Evolutionary conservation across 2,888 invertebrate species (phyloP).

Genomic region (Scrobipalpa costella): DNA sequence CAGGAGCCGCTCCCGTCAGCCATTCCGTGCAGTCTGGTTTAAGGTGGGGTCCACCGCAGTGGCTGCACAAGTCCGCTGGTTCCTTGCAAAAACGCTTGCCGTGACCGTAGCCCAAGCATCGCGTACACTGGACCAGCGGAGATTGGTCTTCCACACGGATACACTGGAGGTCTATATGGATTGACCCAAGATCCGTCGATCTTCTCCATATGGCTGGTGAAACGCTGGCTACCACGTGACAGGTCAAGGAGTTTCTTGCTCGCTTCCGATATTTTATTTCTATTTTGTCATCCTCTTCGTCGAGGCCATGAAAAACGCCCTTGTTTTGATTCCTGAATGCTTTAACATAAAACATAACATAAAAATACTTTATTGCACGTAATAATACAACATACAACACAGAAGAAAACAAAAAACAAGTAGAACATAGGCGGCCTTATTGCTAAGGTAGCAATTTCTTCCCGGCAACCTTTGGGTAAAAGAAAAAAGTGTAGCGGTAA

Average conservation of each 20-base stretch:
- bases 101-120: slow-evolving; percentile 18
- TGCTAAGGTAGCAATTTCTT: no score
- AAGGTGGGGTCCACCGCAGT: slow-evolving; percentile 11
- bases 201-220: neutral
- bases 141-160: neutral
- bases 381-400: no score
- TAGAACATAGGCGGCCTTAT: no score
- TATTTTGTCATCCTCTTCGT: neutral
- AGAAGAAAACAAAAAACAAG: no score
- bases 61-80: slow-evolving; percentile 14
- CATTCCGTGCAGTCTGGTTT: neutral
- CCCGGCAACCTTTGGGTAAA: no score
- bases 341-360: no score
- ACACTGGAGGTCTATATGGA: neutral
- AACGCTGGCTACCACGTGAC: neutral
- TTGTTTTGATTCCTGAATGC: neutral
- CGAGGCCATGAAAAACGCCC: neutral
- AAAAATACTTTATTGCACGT: no score
- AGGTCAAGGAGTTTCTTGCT: neutral
- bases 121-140: slow-evolving; percentile 11
- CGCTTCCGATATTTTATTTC: neutral
- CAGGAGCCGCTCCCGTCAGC: neutral
- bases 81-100: slow-evolving; percentile 11
- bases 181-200: neutral
- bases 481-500: no score